Evolutionary conservation across 1,140 invertebrate species (phyloP), one percentile per base, ranked within the genome.

Genomic region (Leptinotarsa texana): DNA sequence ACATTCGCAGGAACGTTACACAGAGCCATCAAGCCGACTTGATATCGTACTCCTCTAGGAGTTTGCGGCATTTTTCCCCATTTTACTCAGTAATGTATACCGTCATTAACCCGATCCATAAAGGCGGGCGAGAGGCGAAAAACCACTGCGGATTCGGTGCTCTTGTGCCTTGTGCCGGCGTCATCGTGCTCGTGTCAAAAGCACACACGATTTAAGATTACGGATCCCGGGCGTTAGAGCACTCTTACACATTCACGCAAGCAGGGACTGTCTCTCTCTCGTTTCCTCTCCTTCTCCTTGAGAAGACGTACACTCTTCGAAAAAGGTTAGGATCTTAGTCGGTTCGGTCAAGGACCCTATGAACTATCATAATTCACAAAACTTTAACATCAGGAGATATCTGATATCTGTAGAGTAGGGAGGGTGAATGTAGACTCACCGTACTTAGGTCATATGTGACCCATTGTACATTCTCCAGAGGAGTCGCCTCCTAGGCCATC

Each of bases 131-230:
- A 21, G 69, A 13, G 62, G 22, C 49, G 71, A 61, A 22, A 61
- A 61, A 42, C 24, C n/a, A 62, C 24, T 33, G 70, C 49, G 63
- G 71, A 18, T 24, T 61, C 63, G 27, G 63, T 24, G 69, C 51
- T 49, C 69, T 57, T 61, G 71, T 66, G 71, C 62, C 47, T 18
- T 62, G 22, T 48, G 69, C 51, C 51, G 51, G 51, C 51, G 51
- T 57, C 51, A 57, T 57, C 51, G 69, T 18, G 71, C 51, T 66
- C 71, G 71, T 73, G 71, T 73, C 71, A 73, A 73, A 73, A 73
- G 71, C 71, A 73, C 71, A 73, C 71, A 61, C 71, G 71, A 73
- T 73, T 73, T 73, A 73, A 73, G 71, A 73, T 73, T 73, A 65
- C 71, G 62, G 61, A 73, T 73, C 71, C 62, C 27, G 69, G 63